Evolutionary conservation across 2,888 invertebrate species (phyloP), one percentile per base, ranked within the genome.

Genomic region (Aradus depressus): DNA sequence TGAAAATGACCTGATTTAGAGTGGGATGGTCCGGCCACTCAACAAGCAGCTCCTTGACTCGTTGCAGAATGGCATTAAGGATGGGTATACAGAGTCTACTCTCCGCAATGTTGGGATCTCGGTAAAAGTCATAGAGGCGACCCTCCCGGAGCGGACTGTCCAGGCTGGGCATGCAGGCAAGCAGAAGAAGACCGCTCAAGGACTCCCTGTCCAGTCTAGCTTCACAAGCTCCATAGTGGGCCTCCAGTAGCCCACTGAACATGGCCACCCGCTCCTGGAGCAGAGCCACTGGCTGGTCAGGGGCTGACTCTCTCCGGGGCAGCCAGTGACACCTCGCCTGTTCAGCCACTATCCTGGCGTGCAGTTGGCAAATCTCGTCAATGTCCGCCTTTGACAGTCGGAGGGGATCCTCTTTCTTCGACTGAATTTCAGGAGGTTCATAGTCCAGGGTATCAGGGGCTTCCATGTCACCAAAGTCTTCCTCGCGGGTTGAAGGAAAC

Each of bases 21-120:
- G 85, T 83, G 0, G 95, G 92, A 71, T 95, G 89, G 57, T 89
- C 90, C 0, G 92, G 87, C 87, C 90, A 95, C 60, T 88, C 80
- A 0, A 72, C 69, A 25, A 89, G 68, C 42, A 93, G 68, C 39
- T 75, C 73, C 8, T 70, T 66, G 1, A 84, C 76, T 43, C 76
- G 74, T 2, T 67, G 65, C 54, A 73, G 73, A n/a, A 92, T 75
- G 51, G 70, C 71, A 10, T 77, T 72, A 51, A 95, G 67, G 4
- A 90, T 67, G 1, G 81, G 77, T 8, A 78, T 71, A 61, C 89
- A 86, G 43, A 77, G 75, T 48, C 77, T 76, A 0, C 83, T 80
- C 69, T 92, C 88, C 0, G 77, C 71, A 0, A 90, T 76, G 68
- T 90, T 87, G 0, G 87, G 68, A 59, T 90, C 87, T 57, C 77